Conservation (phyloP, 2,888 invertebrate species). For the Hirtodrosophila duncani region DNA sequence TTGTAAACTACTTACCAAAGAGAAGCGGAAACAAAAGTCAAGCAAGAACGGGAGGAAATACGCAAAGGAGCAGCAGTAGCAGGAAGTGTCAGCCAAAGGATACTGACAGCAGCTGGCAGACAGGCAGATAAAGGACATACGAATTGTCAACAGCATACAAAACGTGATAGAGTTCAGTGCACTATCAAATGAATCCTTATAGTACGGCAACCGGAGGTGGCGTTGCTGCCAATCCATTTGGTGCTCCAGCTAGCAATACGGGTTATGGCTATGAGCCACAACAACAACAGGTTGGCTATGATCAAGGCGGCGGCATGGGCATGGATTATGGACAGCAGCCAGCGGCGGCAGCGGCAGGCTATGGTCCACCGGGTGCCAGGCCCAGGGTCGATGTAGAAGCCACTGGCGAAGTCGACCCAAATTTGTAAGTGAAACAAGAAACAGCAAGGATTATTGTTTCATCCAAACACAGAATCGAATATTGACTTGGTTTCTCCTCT, state of each 20-base stretch:
- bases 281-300: constrained; percentile 64
- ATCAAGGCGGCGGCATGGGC: constrained; percentile 55
- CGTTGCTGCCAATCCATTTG: constrained; percentile 72
- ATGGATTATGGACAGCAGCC: constrained; percentile 48
- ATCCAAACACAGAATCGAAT: too few relatives aligned
- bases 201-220: constrained; percentile 36
- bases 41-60: constrained; percentile 9
- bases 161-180: constrained; percentile 17
- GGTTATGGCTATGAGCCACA: constrained; percentile 72
- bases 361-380: constrained; percentile 77
- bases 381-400: constrained; percentile 91
- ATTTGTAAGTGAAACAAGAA: constrained; percentile 84
- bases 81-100: constrained; percentile 19
- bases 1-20: not conserved
- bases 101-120: constrained; percentile 6
- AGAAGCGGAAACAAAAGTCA: constrained; percentile 11
- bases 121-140: too few relatives aligned
- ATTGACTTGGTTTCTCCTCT: too few relatives aligned
- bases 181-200: constrained; percentile 59
- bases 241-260: constrained; percentile 52
- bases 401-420: constrained; percentile 90
- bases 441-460: too few relatives aligned
- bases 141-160: too few relatives aligned
- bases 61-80: constrained; percentile 5
- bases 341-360: constrained; percentile 57